These are phyloP conservation scores for Patagioenas fasciata DNA, from an alignment of 2,113 vertebrate species.

Conservation along the genomic window DNA sequence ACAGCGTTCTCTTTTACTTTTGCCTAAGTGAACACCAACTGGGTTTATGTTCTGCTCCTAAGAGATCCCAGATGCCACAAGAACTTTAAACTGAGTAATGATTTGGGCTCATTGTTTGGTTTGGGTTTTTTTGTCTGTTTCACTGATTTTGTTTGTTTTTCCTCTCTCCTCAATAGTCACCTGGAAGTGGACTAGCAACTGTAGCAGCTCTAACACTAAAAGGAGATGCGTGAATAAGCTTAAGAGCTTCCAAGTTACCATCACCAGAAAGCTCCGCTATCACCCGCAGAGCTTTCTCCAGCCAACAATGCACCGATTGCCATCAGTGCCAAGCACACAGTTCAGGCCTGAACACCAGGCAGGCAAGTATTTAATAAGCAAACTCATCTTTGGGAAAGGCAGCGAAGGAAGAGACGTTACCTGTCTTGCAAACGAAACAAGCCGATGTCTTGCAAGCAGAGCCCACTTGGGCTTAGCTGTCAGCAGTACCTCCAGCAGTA, in stretches of 20 bases:
- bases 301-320: neutral
- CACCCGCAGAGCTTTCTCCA: neutral
- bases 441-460: neutral
- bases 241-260: neutral
- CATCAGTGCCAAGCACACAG: neutral
- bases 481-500: neutral
- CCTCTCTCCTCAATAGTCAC: neutral
- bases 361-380: neutral
- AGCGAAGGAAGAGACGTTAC: neutral
- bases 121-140: neutral
- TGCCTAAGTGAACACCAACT: neutral
- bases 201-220: neutral
- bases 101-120: neutral
- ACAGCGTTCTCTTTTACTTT: neutral
- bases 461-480: neutral
- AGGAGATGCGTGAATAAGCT: neutral
- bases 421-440: neutral
- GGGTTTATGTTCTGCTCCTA: neutral
- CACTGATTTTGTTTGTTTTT: neutral
- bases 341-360: neutral
- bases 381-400: neutral
- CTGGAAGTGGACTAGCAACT: neutral
- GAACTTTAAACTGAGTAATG: neutral
- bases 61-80: neutral
- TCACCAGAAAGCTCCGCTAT: neutral